Evolutionary conservation across 2,888 invertebrate genomes (phyloP).

Genomic region (Bombylius discolor): DNA sequence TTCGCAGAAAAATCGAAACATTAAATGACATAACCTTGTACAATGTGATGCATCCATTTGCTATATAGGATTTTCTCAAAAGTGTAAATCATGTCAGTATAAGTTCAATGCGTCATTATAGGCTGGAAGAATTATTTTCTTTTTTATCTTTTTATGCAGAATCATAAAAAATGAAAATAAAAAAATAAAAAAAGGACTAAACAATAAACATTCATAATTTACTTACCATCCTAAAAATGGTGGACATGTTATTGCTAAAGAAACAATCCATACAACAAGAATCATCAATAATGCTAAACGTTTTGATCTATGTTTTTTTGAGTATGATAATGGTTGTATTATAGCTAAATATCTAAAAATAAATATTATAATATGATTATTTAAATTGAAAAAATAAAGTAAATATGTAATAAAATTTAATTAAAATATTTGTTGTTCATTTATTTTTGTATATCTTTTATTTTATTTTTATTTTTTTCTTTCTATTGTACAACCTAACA

Average conservation of each 20-base stretch:
- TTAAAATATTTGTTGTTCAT: too few species aligned
- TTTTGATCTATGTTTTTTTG: constrained; percentile 73
- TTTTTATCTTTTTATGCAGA: too few species aligned
- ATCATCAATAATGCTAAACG: constrained; percentile 80
- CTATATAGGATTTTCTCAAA: too few species aligned
- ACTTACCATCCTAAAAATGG: constrained; percentile 83
- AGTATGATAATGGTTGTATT: constrained; percentile 85
- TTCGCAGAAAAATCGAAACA: too few species aligned
- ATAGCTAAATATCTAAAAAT: constrained; percentile 69
- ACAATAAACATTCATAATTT: neutral
- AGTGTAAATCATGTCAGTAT: too few species aligned
- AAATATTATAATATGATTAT: constrained; percentile 3
- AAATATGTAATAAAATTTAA: constrained; percentile 21
- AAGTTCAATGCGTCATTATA: too few species aligned
- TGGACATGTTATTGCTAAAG: constrained; percentile 84
- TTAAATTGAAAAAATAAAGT: constrained; percentile 2
- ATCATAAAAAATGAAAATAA: too few species aligned
- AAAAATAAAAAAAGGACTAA: too few species aligned
- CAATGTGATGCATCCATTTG: too few species aligned
- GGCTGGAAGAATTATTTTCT: too few species aligned
- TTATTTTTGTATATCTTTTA: neutral
- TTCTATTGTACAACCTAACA: too few species aligned
- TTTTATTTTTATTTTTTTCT: neutral
- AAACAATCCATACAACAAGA: constrained; percentile 78
- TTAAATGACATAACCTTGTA: too few species aligned